Percentiles rank a stretch among this genome's conserved stretches.
phyloP scores from a whole-genome alignment of 1,140 invertebrate species.

The Procambarus clarkii region DNA sequence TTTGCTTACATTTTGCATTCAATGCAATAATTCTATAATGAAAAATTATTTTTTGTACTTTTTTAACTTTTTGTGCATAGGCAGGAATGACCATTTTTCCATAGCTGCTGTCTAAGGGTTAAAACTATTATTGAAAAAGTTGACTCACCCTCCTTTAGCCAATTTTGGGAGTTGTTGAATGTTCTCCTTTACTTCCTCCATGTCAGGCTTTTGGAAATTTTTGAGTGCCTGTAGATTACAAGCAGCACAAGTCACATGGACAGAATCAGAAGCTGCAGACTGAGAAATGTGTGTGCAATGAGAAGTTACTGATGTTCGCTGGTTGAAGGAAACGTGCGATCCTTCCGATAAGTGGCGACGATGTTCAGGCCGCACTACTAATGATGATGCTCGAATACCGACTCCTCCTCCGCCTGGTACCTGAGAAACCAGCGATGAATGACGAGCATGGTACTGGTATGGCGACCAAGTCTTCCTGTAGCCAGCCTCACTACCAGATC shows the following conservation, averaged over 20 bases:
- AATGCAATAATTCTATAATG: too few relatives aligned
- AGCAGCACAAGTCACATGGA: slow-evolving; percentile 65
- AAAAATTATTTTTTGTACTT: too few relatives aligned
- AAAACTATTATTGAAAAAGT: too few relatives aligned
- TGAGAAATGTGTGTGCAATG: slow-evolving; percentile 50
- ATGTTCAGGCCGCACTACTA: slow-evolving; percentile 62
- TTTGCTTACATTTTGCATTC: too few relatives aligned
- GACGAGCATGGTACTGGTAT: slow-evolving; percentile 33
- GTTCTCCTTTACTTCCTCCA: slow-evolving; percentile 71
- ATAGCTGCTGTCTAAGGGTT: too few relatives aligned
- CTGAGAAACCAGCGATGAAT: slow-evolving; percentile 60
- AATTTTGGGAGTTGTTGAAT: slow-evolving; percentile 67
- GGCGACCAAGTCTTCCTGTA: slow-evolving; percentile 49
- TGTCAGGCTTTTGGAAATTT: slow-evolving; percentile 69
- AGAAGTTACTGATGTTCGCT: slow-evolving; percentile 46
- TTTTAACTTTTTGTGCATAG: too few relatives aligned
- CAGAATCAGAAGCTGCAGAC: slow-evolving; percentile 62
- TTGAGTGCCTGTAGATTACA: slow-evolving; percentile 68
- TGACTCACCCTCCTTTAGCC: slow-evolving; percentile 68
- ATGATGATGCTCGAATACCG: slow-evolving; percentile 44
- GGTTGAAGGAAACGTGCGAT: slow-evolving; percentile 69
- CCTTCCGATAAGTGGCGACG: slow-evolving; percentile 70
- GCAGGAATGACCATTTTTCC: too few relatives aligned
- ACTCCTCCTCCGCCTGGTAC: slow-evolving; percentile 42
- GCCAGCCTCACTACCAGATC: slow-evolving; percentile 45